A percentile compares a stretch with the other conserved stretches of the same genome.
These are phyloP conservation scores for Halocynthia roretzi DNA, from an alignment of 23 tunicate species.

Conservation along the genomic window DNA sequence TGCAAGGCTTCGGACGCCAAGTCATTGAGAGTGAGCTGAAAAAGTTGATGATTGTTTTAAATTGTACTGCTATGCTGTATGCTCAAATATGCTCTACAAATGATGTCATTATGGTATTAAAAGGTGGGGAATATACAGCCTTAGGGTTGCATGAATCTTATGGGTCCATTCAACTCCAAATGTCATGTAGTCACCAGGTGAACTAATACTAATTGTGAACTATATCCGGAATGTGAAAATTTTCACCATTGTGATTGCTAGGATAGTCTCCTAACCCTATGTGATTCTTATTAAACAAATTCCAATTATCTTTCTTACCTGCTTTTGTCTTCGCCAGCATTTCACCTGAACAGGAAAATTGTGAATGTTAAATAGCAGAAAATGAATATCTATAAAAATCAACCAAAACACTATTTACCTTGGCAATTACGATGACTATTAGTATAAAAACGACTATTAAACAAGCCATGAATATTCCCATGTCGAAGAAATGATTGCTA, in stretches of 20 bases:
- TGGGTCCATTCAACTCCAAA: too few relatives aligned
- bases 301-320: constrained; percentile 4
- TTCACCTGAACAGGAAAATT: constrained; percentile 21
- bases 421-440: constrained; percentile 14
- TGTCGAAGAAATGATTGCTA: constrained; percentile 30
- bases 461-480: constrained; percentile 58
- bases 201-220: too few relatives aligned
- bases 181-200: too few relatives aligned
- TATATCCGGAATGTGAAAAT: too few relatives aligned
- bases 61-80: too few relatives aligned
- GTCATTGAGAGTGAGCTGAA: constrained; percentile 24
- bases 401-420: constrained; percentile 13
- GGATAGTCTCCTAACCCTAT: background rate
- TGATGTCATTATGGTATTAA: too few relatives aligned
- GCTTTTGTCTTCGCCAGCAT: constrained; percentile 32
- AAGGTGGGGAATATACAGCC: too few relatives aligned
- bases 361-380: background rate
- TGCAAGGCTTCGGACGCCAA: constrained; percentile 33
- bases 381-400: background rate
- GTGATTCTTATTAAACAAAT: background rate
- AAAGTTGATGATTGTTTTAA: background rate
- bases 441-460: constrained; percentile 27
- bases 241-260: background rate
- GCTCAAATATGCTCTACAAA: too few relatives aligned
- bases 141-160: too few relatives aligned